Percentiles rank a stretch among this genome's conserved stretches.
These are phyloP conservation scores for Dasypolia templi DNA, from an alignment of 2,888 invertebrate genomes.

Conservation along the genomic window DNA sequence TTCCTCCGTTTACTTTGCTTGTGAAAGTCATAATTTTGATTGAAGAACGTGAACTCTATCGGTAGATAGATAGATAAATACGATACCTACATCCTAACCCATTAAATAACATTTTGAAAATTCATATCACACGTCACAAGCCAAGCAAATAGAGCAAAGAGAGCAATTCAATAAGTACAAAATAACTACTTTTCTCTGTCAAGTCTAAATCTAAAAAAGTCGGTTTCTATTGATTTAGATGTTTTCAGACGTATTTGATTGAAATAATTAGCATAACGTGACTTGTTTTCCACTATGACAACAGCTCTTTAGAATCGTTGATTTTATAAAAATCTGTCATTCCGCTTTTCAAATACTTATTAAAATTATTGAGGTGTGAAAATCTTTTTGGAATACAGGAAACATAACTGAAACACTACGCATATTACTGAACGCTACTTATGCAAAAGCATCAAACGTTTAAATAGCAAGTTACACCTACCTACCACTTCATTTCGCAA, in stretches of 20 bases:
- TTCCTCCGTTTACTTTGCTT: conserved; percentile 20
- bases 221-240: not conserved
- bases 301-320: not conserved
- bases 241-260: not conserved
- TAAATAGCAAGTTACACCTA: conserved; percentile 2
- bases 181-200: not conserved
- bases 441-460: not conserved
- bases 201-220: not conserved
- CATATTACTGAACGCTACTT: not conserved
- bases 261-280: not conserved
- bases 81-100: not conserved
- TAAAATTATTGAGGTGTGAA: not conserved
- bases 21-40: conserved; percentile 3
- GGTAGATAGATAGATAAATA: not conserved
- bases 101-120: not conserved
- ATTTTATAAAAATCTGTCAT: not conserved
- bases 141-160: not conserved
- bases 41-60: conserved; percentile 2
- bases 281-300: not conserved
- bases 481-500: conserved; percentile 23
- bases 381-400: not conserved
- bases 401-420: not conserved
- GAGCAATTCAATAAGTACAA: not conserved
- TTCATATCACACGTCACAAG: too few species aligned
- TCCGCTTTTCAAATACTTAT: not conserved